These are phyloP conservation scores for Cyrtodaria siliqua DNA, from an alignment of 2,888 invertebrate genomes.

Conservation along the genomic window DNA sequence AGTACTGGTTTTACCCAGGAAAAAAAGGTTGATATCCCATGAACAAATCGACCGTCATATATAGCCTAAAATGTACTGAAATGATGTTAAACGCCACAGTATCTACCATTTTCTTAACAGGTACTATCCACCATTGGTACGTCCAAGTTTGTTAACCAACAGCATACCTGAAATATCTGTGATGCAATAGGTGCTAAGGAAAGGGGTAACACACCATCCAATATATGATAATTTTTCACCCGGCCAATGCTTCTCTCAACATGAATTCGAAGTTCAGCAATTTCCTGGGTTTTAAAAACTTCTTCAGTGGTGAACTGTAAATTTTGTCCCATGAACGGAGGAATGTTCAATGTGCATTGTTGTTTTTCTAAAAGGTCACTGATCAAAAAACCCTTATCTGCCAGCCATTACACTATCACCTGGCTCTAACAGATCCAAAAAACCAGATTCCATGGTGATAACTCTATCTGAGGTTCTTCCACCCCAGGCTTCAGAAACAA, in stretches of 20 bases:
- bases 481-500: constrained; percentile 43
- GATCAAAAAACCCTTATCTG: constrained; percentile 53
- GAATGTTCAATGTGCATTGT: constrained; percentile 26
- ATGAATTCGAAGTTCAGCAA: constrained; percentile 17
- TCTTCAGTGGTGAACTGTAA: constrained; percentile 15
- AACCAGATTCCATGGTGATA: constrained; percentile 27
- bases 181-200: constrained; percentile 3
- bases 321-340: constrained; percentile 21
- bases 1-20: too few species aligned
- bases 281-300: constrained; percentile 20
- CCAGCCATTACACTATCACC: constrained; percentile 55
- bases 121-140: background rate
- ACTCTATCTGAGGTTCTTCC: constrained; percentile 44
- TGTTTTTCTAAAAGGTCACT: constrained; percentile 10
- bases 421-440: constrained; percentile 40
- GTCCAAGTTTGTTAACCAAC: constrained; percentile 3
- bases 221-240: constrained; percentile 30
- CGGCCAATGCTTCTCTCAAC: constrained; percentile 11
- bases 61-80: too few species aligned
- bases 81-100: too few species aligned
- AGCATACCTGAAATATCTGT: background rate
- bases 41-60: too few species aligned
- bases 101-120: too few species aligned
- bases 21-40: too few species aligned
- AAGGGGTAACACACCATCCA: constrained; percentile 16